phyloP scores from a whole-genome alignment of 2,888 invertebrate genomes.

The Nephrocerus scutellatus region DNA sequence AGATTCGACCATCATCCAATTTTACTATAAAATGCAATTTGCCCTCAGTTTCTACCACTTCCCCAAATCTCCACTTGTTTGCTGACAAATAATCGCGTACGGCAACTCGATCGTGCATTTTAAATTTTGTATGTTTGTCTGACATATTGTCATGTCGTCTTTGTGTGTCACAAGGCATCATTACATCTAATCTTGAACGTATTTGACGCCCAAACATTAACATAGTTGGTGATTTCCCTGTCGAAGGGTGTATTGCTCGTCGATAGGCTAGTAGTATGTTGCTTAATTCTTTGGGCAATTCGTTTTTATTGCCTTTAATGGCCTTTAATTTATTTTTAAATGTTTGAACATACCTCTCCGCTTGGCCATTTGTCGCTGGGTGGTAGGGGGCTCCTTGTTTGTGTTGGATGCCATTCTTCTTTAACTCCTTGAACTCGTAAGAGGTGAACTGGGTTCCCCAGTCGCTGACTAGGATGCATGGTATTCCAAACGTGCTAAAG shows the following conservation, averaged over 20 bases:
- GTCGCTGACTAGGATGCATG: conserved; percentile 15
- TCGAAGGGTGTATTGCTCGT: conserved; percentile 15
- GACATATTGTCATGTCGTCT: background rate
- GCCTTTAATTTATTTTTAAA: conserved; percentile 16
- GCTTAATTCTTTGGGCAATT: too few relatives aligned
- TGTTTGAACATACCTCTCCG: conserved; percentile 14
- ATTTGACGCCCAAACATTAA: conserved; percentile 18
- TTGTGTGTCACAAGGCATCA: conserved; percentile 12
- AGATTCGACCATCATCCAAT: conserved; percentile 14
- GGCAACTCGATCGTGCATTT: conserved; percentile 14
- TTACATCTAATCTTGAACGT: conserved; percentile 15
- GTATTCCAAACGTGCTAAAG: conserved; percentile 18
- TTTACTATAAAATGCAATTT: conserved; percentile 15
- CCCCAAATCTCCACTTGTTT: conserved; percentile 18
- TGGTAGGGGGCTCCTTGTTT: conserved; percentile 1
- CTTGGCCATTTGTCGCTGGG: conserved; percentile 9
- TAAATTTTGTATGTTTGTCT: conserved; percentile 7
- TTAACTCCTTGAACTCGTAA: conserved; percentile 17
- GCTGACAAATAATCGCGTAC: conserved; percentile 18
- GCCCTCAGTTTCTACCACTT: conserved; percentile 6
- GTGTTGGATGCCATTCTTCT: conserved; percentile 14
- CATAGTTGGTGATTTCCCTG: conserved; percentile 18
- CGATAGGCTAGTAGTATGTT: conserved; percentile 20
- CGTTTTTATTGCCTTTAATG: conserved; percentile 7
- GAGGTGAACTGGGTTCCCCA: conserved; percentile 19